Evolutionary conservation across 2,888 invertebrate species (phyloP), one percentile per base, ranked within the genome.

Genomic region (Steinernema carpocapsae): DNA sequence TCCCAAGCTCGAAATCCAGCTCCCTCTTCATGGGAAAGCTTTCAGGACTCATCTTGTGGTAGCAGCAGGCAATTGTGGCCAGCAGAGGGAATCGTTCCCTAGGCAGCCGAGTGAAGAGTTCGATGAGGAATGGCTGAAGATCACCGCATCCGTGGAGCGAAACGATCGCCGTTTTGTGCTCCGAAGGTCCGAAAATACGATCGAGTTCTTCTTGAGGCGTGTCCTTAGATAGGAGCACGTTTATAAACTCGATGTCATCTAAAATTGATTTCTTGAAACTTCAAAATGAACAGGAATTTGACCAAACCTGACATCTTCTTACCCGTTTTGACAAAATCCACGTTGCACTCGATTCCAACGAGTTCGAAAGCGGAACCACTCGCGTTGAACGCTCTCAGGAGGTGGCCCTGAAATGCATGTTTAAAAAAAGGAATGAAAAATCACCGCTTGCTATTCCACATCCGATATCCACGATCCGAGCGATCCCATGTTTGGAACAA

Each of bases 71-170:
- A 32, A 78, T 72, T 1, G 75, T 78, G 12, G 78, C 32, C 14
- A 78, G 59, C 17, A 78, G 70, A 10, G 77, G 75, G 29, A 46
- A 24, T 14, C 70, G 22, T 2, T 7, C 12, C 1, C 45, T 17
- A 42, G 70, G 17, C 22, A 64, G 26, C 7, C 43, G 26, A 6
- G 70, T 64, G 45, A 76, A 76, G n/a, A 75, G 46, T 22, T 42
- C n/a, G 12, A 78, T 37, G n/a, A 78, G 59, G 32, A 59, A 52
- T 4, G 59, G 52, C 48, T 78, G 78, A n/a, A 78, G 48, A 72
- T 78, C 76, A 10, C 78, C 78, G 42, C 78, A 78, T 10, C 78
- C 78, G 45, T 78, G 78, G 24, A 78, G 59, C 14, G 75, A 75
- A 14, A 78, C 72, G 22, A 78, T 46, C 14, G 78, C 78, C 0